Evolutionary conservation across 2,888 invertebrate species (phyloP), one percentile per base, ranked within the genome.

Genomic region (Colletes collaris): DNA sequence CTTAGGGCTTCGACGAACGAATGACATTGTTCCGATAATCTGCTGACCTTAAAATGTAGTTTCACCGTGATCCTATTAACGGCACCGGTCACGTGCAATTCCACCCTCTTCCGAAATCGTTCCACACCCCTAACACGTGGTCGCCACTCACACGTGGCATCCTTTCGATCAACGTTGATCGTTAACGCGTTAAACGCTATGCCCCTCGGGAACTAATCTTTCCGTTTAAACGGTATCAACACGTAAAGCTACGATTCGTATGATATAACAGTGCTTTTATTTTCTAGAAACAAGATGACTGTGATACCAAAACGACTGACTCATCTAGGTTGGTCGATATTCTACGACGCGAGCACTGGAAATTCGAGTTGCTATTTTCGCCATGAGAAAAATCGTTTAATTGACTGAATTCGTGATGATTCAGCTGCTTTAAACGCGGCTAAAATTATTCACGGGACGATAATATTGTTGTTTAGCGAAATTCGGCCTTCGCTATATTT

Each of bases 31-130:
- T 64, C 53, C 64, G 77, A n/a, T 76, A 69, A 79, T 86, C 84
- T 87, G 87, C 82, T 89, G 90, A 90, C 89, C 91, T 91, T 92
- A 91, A 91, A 90, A 78, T 73, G 16, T 56, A 58, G 27, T 46
- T 70, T 53, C 60, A 59, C 64, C 58, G 50, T 89, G 89, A 91
- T 92, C 88, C 80, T 66, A 88, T 92, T 91, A 91, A 71, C 19
- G 27, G 50, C 44, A 85, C 75, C 76, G 86, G 75, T 79, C 87
- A 88, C 86, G 86, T 87, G 86, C 66, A 76, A 7, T 16, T 73
- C 77, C 74, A 77, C 76, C 80, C 73, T 71, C 55, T 44, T 35
- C 37, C 69, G 74, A 68, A 76, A 81, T 77, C 73, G 13, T 27
- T 27, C 27, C 27, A 27, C 27, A 27, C 27, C 27, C 27, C 27